Evolutionary conservation across 2,113 vertebrate genomes (phyloP).

Genomic region (Crotalus tigris): DNA sequence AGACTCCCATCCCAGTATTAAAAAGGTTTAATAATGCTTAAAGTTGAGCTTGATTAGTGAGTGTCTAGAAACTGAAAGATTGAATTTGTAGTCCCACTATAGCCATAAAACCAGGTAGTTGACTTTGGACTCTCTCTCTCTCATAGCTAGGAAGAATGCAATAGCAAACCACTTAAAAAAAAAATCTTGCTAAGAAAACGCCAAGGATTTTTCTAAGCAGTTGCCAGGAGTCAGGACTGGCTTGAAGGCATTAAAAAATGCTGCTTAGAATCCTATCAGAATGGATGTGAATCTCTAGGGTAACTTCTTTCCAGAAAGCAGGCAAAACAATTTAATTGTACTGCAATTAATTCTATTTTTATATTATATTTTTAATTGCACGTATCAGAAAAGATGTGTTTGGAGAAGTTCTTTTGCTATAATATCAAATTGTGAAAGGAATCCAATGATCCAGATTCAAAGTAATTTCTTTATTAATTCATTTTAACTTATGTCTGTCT

Average conservation of each 20-base stretch:
- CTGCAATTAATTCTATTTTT: neutral
- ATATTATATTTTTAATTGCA: neutral
- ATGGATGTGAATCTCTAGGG: neutral
- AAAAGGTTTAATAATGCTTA: neutral
- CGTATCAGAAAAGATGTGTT: neutral
- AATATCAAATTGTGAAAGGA: neutral
- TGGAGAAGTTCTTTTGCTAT: neutral
- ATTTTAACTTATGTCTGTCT: neutral
- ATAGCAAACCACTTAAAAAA: neutral
- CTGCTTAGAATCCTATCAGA: neutral
- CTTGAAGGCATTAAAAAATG: neutral
- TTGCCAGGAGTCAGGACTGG: neutral
- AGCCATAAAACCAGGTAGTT: neutral
- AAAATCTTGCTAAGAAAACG: neutral
- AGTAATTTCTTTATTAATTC: neutral
- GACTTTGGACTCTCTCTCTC: neutral
- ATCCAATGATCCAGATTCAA: neutral
- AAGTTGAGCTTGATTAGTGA: neutral
- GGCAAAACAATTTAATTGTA: neutral
- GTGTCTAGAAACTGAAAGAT: neutral
- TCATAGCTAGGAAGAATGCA: neutral
- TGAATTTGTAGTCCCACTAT: neutral
- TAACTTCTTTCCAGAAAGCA: neutral
- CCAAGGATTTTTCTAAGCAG: neutral
- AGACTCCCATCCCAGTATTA: neutral